Conservation (phyloP, 2,888 invertebrate species). For the Campoletis raptor region DNA sequence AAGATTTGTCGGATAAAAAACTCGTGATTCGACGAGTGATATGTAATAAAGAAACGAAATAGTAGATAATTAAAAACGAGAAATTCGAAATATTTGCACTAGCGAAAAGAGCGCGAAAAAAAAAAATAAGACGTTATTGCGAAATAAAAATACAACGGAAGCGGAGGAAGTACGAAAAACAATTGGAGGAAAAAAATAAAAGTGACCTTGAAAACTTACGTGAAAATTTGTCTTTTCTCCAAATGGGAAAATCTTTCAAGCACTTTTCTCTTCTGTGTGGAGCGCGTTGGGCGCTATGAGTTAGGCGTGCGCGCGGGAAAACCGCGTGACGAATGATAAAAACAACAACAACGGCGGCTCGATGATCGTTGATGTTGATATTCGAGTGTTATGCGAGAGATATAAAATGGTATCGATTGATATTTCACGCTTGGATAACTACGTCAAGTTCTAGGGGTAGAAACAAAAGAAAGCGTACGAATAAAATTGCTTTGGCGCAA, state of each 20-base stretch:
- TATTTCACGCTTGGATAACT: background rate
- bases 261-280: background rate
- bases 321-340: background rate
- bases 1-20: conserved; percentile 1
- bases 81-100: background rate
- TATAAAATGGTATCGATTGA: background rate
- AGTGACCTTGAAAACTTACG: conserved; percentile 15
- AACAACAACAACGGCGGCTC: background rate
- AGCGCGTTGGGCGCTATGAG: background rate
- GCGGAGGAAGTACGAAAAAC: background rate
- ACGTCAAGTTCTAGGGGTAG: background rate
- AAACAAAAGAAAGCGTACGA: background rate
- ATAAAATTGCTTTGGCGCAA: conserved; percentile 40
- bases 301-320: conserved; percentile 23
- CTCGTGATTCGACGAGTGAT: background rate
- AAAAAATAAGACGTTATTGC: background rate
- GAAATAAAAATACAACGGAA: background rate
- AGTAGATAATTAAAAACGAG: too few relatives aligned
- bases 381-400: background rate
- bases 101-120: background rate
- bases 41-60: background rate
- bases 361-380: background rate
- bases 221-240: conserved; percentile 10
- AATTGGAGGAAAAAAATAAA: background rate
- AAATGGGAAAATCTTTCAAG: background rate